A percentile compares a stretch with the other conserved stretches of the same genome.
Evolutionary conservation across 2,888 invertebrate genomes (phyloP).

Genomic region (Ellobium chinense): DNA sequence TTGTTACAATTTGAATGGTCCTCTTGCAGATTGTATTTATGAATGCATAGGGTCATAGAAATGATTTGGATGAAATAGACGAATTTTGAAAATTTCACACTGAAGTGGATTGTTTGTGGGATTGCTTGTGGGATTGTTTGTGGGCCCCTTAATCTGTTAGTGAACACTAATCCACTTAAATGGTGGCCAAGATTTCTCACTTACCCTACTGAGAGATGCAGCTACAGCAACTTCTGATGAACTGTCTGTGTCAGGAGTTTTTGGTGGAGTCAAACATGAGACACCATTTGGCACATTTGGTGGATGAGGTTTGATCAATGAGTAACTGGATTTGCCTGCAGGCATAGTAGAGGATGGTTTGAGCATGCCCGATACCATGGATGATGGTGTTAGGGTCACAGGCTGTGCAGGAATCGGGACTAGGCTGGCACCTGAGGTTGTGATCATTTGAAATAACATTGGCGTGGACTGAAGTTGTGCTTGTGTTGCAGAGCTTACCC

Average conservation of each 20-base stretch:
- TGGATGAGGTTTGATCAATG: slow-evolving; percentile 30
- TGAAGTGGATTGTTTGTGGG: no score
- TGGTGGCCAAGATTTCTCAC: no score
- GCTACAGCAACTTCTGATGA: slow-evolving; percentile 54
- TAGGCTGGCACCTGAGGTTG: slow-evolving; percentile 35
- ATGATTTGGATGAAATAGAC: no score
- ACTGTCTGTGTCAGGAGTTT: slow-evolving; percentile 68
- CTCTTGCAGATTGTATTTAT: no score
- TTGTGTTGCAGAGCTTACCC: slow-evolving; percentile 17
- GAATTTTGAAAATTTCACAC: no score
- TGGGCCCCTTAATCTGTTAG: no score
- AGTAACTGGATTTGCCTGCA: slow-evolving; percentile 22
- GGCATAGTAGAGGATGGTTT: background rate
- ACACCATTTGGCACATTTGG: slow-evolving; percentile 63
- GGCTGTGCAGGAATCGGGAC: slow-evolving; percentile 37
- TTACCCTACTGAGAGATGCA: slow-evolving; percentile 50
- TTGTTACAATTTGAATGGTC: no score
- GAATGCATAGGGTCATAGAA: no score
- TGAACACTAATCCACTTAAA: no score
- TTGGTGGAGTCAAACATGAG: slow-evolving; percentile 73
- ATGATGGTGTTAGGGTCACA: slow-evolving; percentile 22
- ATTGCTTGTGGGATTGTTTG: no score
- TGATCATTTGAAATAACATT: slow-evolving; percentile 42
- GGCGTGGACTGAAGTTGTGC: slow-evolving; percentile 31
- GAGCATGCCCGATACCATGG: slow-evolving; percentile 4